A percentile compares a stretch with the other conserved stretches of the same genome.
Evolutionary conservation across 2,888 invertebrate genomes (phyloP).

Genomic region (Cabera pusaria): DNA sequence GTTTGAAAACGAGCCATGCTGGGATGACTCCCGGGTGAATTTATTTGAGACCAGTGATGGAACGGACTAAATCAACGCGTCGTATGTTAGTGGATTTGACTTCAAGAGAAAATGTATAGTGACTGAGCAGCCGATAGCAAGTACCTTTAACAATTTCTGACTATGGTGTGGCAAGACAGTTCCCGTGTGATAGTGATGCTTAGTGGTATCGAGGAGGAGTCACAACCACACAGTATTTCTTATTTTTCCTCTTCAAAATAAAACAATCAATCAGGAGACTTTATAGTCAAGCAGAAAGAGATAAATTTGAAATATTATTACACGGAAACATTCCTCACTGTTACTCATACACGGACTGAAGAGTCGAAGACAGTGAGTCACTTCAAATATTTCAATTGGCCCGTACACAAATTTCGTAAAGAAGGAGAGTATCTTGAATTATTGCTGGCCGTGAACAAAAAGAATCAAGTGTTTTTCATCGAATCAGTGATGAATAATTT

Average conservation of each 20-base stretch:
- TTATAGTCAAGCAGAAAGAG: not conserved
- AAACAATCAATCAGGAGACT: not conserved
- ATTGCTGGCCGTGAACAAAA: not conserved
- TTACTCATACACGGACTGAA: no score
- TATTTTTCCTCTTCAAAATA: not conserved
- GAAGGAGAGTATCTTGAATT: not conserved
- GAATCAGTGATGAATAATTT: not conserved
- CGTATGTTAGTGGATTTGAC: not conserved
- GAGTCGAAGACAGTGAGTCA: no score
- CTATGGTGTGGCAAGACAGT: not conserved
- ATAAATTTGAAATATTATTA: no score
- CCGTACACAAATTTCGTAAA: no score
- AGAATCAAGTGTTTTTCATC: not conserved
- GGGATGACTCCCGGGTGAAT: not conserved
- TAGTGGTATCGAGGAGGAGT: no score
- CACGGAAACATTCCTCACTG: no score
- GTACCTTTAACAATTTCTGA: not conserved
- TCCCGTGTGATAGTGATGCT: no score
- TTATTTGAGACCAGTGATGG: not conserved
- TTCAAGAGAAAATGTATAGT: no score
- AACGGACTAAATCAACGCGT: not conserved
- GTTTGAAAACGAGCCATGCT: not conserved
- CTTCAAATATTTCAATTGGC: no score
- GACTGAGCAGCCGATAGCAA: no score
- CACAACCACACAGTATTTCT: no score